These are phyloP conservation scores for Planococcus citri DNA, from an alignment of 1,140 invertebrate genomes.

Conservation along the genomic window DNA sequence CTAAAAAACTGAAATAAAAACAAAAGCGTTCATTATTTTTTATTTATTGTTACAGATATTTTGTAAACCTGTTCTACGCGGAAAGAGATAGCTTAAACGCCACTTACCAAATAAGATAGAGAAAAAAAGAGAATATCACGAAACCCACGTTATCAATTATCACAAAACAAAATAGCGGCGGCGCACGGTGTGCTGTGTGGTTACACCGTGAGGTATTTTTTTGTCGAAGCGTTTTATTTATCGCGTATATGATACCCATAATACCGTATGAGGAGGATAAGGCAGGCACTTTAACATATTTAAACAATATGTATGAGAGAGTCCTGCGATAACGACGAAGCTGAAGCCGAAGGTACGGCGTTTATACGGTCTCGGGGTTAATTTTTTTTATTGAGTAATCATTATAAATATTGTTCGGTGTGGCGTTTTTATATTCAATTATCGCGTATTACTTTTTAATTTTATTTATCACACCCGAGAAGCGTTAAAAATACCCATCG, in stretches of 20 bases:
- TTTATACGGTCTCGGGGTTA: neutral
- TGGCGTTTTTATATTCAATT: slow-evolving; percentile 7
- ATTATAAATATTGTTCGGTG: neutral
- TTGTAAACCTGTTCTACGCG: neutral
- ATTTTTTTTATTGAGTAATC: slow-evolving; percentile 8
- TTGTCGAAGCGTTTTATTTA: neutral
- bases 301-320: too few relatives aligned
- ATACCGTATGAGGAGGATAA: too few relatives aligned
- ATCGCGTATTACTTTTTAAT: neutral
- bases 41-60: neutral
- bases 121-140: neutral
- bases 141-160: slow-evolving; percentile 7
- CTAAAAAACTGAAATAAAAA: neutral
- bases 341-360: too few relatives aligned
- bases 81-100: too few relatives aligned
- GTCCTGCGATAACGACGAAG: too few relatives aligned
- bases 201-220: slow-evolving; percentile 3
- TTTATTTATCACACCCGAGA: neutral
- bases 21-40: slow-evolving; percentile 4
- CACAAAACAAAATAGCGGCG: neutral
- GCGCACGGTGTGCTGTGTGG: neutral
- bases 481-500: neutral
- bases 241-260: neutral
- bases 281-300: too few relatives aligned
- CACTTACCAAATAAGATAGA: too few relatives aligned